These are phyloP conservation scores for Mugil cephalus DNA, from an alignment of 2,113 vertebrate species.

Conservation along the genomic window DNA sequence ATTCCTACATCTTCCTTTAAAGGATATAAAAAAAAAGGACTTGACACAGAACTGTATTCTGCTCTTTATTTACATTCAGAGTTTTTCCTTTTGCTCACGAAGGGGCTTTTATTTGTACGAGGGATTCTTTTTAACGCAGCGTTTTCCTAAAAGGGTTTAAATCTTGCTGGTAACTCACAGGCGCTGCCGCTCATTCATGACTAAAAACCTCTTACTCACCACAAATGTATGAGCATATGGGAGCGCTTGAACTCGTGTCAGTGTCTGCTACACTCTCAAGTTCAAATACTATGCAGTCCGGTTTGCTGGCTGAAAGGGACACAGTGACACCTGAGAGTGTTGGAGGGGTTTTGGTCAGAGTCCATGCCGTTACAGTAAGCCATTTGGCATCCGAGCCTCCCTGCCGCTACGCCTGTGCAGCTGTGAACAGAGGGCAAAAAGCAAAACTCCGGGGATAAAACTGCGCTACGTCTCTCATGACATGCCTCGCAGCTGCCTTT, in stretches of 20 bases:
- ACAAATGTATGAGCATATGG: constrained; percentile 52
- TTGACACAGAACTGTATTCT: background rate
- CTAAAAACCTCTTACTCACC: constrained; percentile 48
- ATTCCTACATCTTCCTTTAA: no score
- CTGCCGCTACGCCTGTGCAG: constrained; percentile 49
- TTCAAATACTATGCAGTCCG: constrained; percentile 35
- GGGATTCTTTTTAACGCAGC: background rate
- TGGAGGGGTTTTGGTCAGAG: constrained; percentile 55
- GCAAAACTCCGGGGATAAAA: constrained; percentile 11
- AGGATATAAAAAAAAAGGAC: no score
- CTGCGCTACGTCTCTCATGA: constrained; percentile 13
- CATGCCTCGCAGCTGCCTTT: constrained; percentile 1
- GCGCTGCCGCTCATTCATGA: constrained; percentile 30
- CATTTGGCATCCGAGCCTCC: constrained; percentile 61
- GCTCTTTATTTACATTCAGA: background rate
- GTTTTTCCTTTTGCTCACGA: background rate
- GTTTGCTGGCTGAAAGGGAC: constrained; percentile 54
- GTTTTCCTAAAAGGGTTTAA: background rate
- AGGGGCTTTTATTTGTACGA: background rate
- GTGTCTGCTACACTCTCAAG: constrained; percentile 32
- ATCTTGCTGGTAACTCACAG: constrained; percentile 29
- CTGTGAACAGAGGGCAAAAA: constrained; percentile 40
- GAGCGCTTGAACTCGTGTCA: constrained; percentile 4
- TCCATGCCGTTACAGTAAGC: constrained; percentile 70
- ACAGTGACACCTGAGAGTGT: constrained; percentile 74